phyloP scores from a whole-genome alignment of 2,797 vertebrate genomes.

The Neosalanx taihuensis region DNA sequence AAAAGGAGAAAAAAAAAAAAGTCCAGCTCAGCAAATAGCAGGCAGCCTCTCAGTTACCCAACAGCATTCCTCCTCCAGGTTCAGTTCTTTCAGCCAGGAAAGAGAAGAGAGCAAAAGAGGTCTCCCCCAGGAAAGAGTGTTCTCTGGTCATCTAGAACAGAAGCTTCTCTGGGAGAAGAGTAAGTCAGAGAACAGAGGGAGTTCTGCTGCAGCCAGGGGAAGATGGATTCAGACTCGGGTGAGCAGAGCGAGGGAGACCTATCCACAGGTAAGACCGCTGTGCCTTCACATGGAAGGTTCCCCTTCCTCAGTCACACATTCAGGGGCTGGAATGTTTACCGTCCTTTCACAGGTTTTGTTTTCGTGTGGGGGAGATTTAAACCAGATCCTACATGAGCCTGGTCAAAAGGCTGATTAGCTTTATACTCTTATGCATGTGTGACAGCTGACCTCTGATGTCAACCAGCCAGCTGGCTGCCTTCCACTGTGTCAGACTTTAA shows the following conservation, averaged over 20 bases:
- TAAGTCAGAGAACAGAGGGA: conserved; percentile 30
- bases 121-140: conserved; percentile 19
- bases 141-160: conserved; percentile 5
- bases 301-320: neutral
- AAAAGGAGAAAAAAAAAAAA: conserved; percentile 33
- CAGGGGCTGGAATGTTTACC: neutral
- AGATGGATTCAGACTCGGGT: conserved; percentile 96
- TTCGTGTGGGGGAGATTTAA: neutral
- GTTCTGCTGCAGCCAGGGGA: conserved; percentile 52
- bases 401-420: neutral
- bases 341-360: neutral
- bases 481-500: conserved; percentile 29
- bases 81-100: conserved; percentile 49
- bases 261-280: conserved; percentile 79
- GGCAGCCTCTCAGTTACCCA: conserved; percentile 45
- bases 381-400: neutral
- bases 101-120: conserved; percentile 19
- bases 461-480: neutral
- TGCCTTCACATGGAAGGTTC: neutral
- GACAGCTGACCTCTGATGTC: conserved; percentile 16
- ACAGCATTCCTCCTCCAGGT: conserved; percentile 67
- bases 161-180: conserved; percentile 11
- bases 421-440: conserved; percentile 1
- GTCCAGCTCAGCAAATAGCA: conserved; percentile 62
- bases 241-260: conserved; percentile 94